Percentiles rank a stretch among this genome's conserved stretches.
Evolutionary conservation across 2,113 vertebrate species (phyloP).

Genomic region (Phylloscopus trochilus): DNA sequence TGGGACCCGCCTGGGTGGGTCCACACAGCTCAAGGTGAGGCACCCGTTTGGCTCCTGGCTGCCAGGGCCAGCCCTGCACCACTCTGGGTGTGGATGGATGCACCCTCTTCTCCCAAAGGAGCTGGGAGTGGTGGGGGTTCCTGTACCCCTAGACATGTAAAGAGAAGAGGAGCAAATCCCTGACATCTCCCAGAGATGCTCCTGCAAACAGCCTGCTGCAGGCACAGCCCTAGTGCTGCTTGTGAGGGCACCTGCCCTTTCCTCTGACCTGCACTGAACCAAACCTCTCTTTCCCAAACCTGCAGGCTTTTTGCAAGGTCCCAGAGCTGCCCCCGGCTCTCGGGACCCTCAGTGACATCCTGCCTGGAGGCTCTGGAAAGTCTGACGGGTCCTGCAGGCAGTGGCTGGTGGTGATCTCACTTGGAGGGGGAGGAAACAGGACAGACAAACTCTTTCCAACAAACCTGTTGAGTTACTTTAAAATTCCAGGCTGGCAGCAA

Average conservation of each 20-base stretch:
- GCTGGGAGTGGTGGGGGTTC: neutral
- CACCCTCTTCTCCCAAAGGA: neutral
- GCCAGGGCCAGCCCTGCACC: neutral
- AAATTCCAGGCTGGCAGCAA: slow-evolving; percentile 63
- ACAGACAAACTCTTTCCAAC: slow-evolving; percentile 59
- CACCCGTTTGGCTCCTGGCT: neutral
- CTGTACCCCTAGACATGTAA: neutral
- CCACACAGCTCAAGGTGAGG: neutral
- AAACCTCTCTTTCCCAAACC: neutral
- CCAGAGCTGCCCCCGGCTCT: neutral
- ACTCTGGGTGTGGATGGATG: neutral
- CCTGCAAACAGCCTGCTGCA: neutral
- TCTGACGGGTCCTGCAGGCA: slow-evolving; percentile 44
- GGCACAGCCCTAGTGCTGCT: neutral
- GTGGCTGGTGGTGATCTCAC: slow-evolving; percentile 48
- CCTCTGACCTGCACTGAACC: neutral
- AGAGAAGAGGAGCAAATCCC: neutral
- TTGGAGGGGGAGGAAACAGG: slow-evolving; percentile 51
- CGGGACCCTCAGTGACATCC: slow-evolving; percentile 35
- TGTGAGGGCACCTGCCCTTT: neutral
- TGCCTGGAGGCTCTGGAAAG: slow-evolving; percentile 42
- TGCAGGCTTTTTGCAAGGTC: neutral
- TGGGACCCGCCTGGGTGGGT: neutral
- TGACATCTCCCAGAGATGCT: neutral
- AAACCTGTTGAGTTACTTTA: slow-evolving; percentile 68